Conservation (phyloP, 2,797 vertebrate genomes). For the Lithobates sylvaticus region DNA sequence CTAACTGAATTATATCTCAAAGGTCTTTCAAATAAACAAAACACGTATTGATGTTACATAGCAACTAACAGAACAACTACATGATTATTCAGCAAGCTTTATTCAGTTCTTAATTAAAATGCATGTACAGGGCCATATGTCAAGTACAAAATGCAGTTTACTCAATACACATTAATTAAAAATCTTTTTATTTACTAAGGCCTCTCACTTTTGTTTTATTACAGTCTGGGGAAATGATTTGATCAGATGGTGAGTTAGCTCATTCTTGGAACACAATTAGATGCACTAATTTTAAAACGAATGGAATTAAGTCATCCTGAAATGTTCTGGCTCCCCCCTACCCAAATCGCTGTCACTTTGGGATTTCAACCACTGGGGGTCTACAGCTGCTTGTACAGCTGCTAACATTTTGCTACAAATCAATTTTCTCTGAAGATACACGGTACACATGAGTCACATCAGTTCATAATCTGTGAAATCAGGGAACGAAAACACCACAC, state of each 20-base stretch:
- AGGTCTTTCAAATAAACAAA: slow-evolving; percentile 36
- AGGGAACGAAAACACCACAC: neutral
- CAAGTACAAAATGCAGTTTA: slow-evolving; percentile 58
- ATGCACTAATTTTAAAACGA: slow-evolving; percentile 31
- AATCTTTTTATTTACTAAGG: slow-evolving; percentile 53
- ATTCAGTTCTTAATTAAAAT: slow-evolving; percentile 59
- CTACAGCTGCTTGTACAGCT: slow-evolving; percentile 48
- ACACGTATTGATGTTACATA: slow-evolving; percentile 51
- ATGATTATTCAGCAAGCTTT: slow-evolving; percentile 59
- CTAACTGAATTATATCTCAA: slow-evolving; percentile 26
- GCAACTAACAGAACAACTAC: slow-evolving; percentile 33
- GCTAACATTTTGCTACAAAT: slow-evolving; percentile 33
- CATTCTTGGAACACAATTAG: slow-evolving; percentile 47
- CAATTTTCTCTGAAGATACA: slow-evolving; percentile 16
- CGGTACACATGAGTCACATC: neutral
- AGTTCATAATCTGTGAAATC: slow-evolving; percentile 10
- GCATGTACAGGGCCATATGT: slow-evolving; percentile 53
- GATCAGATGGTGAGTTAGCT: slow-evolving; percentile 48
- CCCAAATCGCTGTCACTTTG: slow-evolving; percentile 35
- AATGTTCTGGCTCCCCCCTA: slow-evolving; percentile 22
- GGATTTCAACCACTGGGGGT: slow-evolving; percentile 12
- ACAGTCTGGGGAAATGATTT: slow-evolving; percentile 47
- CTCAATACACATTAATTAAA: slow-evolving; percentile 61
- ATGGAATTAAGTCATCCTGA: slow-evolving; percentile 26
- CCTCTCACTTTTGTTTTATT: slow-evolving; percentile 47